Base-by-base conservation (phyloP, 2,888 invertebrate genomes). In the Drosophila conformis region DNA sequence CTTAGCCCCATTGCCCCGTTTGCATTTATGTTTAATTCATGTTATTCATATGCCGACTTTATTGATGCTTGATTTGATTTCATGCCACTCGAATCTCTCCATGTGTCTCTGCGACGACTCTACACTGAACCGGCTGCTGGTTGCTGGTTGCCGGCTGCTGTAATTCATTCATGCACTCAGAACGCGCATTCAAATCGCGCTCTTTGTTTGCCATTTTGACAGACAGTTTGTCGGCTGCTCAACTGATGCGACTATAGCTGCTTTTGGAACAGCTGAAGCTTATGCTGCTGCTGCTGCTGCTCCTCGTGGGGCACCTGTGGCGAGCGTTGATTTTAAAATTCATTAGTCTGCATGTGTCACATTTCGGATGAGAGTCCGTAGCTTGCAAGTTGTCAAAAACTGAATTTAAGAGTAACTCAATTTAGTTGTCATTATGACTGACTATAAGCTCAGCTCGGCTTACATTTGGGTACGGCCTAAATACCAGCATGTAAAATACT, bases 321-420 rank as follows among this genome's bases (percentile, higher is more conserved):
- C 77, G 87, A 90, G 80, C 78, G 86, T 83, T 91, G 89, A 91
- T 91, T 91, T 91, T 91, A 91, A 91, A 91, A 91, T 91, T 91
- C 91, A 91, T 91, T 91, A 91, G 92, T 87, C 92, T 89, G 91
- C 90, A 90, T 90, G 86, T 91, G 91, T 91, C 92, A 91, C 85
- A 90, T 83, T 69, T 69, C 31, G 49, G 54, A 80, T 79, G 81
- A 56, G 36, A 79, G 79, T 73, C 62, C 70, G 74, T 71, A 72
- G 61, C n/a, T 21, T 78, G 76, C 46, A 25, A 80, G 78, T 80
- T 83, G 84, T 83, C 87, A 82, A 76, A 82, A 76, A 31, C 63
- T 38, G 52, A 65, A 46, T 42, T 61, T 68, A 67, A 67, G 69
- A 70, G 73, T 74, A 73, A 74, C 72, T 76, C 83, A 83, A 89